Evolutionary conservation across 2,113 vertebrate genomes (phyloP).

Genomic region (Oncorhynchus clarkii): DNA sequence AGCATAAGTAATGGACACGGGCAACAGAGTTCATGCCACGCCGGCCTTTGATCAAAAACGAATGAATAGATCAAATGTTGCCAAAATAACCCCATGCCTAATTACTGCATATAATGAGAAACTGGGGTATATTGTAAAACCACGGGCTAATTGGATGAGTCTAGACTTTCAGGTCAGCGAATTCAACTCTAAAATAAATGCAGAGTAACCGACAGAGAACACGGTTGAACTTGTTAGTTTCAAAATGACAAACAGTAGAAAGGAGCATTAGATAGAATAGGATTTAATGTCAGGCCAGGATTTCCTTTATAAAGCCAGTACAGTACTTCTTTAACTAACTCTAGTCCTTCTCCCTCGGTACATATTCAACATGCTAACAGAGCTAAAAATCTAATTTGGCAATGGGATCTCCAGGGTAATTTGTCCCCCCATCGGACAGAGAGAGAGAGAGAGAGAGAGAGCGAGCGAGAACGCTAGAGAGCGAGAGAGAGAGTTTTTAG

Average conservation of each 20-base stretch:
- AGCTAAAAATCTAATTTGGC: no score
- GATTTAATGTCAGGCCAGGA: background rate
- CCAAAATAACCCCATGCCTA: constrained; percentile 50
- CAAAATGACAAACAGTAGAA: no score
- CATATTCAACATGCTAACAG: no score
- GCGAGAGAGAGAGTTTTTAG: no score
- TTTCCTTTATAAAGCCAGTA: no score
- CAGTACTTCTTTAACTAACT: no score
- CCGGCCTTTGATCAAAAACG: constrained; percentile 41
- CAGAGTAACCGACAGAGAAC: no score
- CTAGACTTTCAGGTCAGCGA: constrained; percentile 14
- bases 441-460: no score
- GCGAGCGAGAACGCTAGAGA: no score
- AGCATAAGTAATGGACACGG: constrained; percentile 50
- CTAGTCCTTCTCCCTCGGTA: no score
- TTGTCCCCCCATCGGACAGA: background rate
- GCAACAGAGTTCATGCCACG: constrained; percentile 32
- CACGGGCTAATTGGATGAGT: constrained; percentile 44
- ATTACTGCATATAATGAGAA: constrained; percentile 51
- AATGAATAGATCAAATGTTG: constrained; percentile 59
- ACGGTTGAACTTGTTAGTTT: no score
- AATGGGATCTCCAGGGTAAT: background rate
- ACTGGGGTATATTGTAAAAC: constrained; percentile 42
- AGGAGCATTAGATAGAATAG: background rate
- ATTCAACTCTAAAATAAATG: constrained; percentile 23